Evolutionary conservation across 2,888 invertebrate species (phyloP), one percentile per base, ranked within the genome.

Genomic region (Ceramica pisi): DNA sequence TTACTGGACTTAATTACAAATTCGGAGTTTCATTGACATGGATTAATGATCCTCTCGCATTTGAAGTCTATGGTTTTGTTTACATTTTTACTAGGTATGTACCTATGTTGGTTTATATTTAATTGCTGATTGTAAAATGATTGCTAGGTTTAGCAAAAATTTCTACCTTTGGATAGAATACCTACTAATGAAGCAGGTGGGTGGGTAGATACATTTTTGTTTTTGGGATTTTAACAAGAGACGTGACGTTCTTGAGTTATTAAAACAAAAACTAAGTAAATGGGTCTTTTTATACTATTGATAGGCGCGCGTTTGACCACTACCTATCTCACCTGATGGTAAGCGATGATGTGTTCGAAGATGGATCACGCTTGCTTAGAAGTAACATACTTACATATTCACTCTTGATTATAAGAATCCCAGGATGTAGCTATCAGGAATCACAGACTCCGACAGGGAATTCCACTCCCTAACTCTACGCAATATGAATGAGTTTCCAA

Each of bases 11-110:
- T 84, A 84, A 84, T 84, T 84, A 86, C 80, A 71, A 82, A 81
- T 82, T 84, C 63, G 63, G 84, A 80, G 74, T 84, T 86, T 75
- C 75, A 84, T 81, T 84, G 86, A 84, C 84, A 81, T 77, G 75
- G 80, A 84, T 81, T 86, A 83, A 84, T 86, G 86, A 81, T 46
- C 56, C 48, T 19, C 64, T 62, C 21, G 71, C 57, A 68, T 76
- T 75, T 78, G 55, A 81, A 71, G 66, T 72, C n/a, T 38, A 65
- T 61, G 63, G 65, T 59, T 73, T 76, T 84, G 75, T 85, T 83
- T 83, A 68, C 50, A 59, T 80, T 63, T 60, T 55, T 48, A 5
- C 38, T 61, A n/a, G 9, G 26, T 48, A 50, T 26, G 4, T 26
- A n/a, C n/a, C n/a, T n/a, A 44, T 48, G 35, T 53, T 80, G 41